Conservation (phyloP, 1,140 invertebrate genomes). For the Drosophila pectinifera region DNA sequence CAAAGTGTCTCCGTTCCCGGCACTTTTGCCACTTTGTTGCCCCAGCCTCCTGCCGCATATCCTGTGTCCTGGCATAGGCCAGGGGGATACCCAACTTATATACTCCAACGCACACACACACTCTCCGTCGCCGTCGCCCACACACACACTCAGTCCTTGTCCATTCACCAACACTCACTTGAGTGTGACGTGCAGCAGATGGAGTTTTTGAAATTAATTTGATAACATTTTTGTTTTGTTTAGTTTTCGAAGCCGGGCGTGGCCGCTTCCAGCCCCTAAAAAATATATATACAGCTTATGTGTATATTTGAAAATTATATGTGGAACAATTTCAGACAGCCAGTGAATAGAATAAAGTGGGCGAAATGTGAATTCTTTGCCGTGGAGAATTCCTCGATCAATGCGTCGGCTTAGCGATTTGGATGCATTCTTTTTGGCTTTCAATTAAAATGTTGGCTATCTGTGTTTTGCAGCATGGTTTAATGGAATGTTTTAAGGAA, state of each 20-base stretch:
- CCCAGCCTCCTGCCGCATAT: slow-evolving; percentile 18
- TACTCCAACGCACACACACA: slow-evolving; percentile 15
- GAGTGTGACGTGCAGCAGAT: slow-evolving; percentile 76
- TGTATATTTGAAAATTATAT: slow-evolving; percentile 38
- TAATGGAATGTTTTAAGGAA: not conserved
- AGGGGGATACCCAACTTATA: slow-evolving; percentile 32
- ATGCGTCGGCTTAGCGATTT: slow-evolving; percentile 3
- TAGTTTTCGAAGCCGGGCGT: slow-evolving; percentile 20
- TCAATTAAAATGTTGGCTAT: not conserved
- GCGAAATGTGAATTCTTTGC: slow-evolving; percentile 12
- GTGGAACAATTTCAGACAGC: slow-evolving; percentile 12
- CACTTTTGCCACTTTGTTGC: slow-evolving; percentile 69
- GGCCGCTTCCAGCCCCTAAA: slow-evolving; percentile 4
- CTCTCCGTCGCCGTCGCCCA: not conserved
- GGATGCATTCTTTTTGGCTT: slow-evolving; percentile 1
- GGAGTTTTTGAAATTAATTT: slow-evolving; percentile 82
- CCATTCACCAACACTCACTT: slow-evolving; percentile 50
- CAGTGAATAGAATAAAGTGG: slow-evolving; percentile 11
- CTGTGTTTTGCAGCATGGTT: not conserved
- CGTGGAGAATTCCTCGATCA: not conserved
- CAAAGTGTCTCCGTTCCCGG: slow-evolving; percentile 60
- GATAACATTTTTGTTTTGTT: slow-evolving; percentile 67
- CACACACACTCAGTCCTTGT: slow-evolving; percentile 1
- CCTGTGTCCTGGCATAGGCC: slow-evolving; percentile 25
- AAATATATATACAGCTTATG: not conserved